These are phyloP conservation scores for Euwallacea fornicatus DNA, from an alignment of 1,140 invertebrate species.

Conservation along the genomic window DNA sequence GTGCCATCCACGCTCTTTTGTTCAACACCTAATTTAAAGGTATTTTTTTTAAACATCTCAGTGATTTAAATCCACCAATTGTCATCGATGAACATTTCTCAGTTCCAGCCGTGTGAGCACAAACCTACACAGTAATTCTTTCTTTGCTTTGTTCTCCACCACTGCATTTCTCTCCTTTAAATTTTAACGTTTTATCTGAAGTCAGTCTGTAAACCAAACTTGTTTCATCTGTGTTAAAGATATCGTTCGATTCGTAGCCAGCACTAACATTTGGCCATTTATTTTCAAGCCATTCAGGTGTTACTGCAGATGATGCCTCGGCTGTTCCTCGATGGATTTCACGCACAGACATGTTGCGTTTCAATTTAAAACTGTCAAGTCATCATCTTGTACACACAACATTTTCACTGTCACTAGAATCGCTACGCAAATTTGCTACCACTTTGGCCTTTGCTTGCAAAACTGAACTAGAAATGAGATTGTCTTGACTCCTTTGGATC, in stretches of 20 bases:
- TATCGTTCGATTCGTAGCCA: not conserved
- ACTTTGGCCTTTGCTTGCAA: too few relatives aligned
- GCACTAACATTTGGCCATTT: not conserved
- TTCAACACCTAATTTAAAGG: not conserved
- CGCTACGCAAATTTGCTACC: too few relatives aligned
- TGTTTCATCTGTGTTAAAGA: not conserved
- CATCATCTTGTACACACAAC: not conserved
- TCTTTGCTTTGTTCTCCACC: not conserved
- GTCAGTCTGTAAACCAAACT: not conserved
- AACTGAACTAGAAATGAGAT: too few relatives aligned
- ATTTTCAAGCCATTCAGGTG: not conserved
- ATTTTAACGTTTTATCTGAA: not conserved
- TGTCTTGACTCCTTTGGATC: too few relatives aligned
- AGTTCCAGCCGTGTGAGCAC: not conserved
- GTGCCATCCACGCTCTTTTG: not conserved
- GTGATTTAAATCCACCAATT: slow-evolving; percentile 1
- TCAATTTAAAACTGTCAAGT: not conserved
- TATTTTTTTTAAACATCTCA: not conserved
- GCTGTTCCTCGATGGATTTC: not conserved
- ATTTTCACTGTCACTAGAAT: too few relatives aligned
- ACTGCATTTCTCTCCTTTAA: not conserved
- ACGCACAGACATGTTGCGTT: not conserved
- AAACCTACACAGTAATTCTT: slow-evolving; percentile 6
- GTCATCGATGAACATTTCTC: not conserved
- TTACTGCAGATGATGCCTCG: not conserved